Evolutionary conservation across 2,888 invertebrate species (phyloP), one percentile per base, ranked within the genome.

Genomic region (Agelastica alni): DNA sequence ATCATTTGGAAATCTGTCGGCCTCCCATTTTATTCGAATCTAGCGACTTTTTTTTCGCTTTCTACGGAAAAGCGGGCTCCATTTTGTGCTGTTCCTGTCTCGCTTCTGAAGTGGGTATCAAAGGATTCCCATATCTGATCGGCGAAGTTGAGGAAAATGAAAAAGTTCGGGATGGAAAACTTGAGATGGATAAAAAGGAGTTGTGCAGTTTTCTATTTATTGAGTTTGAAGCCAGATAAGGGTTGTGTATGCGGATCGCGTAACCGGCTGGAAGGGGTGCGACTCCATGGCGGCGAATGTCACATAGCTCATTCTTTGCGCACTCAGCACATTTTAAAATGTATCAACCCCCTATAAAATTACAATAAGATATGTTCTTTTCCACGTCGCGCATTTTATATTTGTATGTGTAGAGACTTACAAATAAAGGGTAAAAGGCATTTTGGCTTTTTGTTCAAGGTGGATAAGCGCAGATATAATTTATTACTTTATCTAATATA

Each of bases 241-340:
- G 66, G 70, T 68, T 71, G 73, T 72, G 71, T 75, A 75, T 75
- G 75, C 75, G 73, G 72, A 72, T 74, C 75, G 73, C 74, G 75
- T 73, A 70, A 70, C 68, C 68, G 70, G 70, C 68, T 68, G 70
- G 70, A 70, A 68, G 72, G 71, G 73, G 70, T 73, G 76, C 75
- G 77, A 76, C 77, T 75, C 74, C 66, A 75, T 76, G 77, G 77
- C 77, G 77, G 72, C 77, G 70, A 63, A 72, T 69, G 75, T 75
- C 77, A 76, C 76, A 77, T 77, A 75, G 75, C 74, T 77, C 77
- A 77, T 76, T 76, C 76, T 74, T 74, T 71, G 75, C 75, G 75
- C 75, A 75, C 74, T 76, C 77, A 73, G 75, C 77, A 77, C 76
- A 77, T 76, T 76, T 76, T 76, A 76, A 77, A 77, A 76, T 76